Evolutionary conservation across 2,113 vertebrate species (phyloP).

Genomic region (Semnornis frantzii): DNA sequence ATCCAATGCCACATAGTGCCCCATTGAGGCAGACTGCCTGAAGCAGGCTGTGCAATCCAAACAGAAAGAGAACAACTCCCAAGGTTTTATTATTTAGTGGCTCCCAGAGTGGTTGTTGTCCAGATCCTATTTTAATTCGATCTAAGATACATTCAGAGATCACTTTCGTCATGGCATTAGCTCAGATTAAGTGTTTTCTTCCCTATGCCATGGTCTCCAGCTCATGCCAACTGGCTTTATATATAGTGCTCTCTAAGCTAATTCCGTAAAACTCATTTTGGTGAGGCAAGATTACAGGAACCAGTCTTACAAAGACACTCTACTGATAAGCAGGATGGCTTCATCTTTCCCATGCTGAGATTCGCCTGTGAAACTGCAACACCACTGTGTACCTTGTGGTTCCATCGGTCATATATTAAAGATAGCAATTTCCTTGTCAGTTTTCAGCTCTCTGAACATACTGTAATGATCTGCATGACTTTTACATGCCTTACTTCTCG

Average conservation of each 20-base stretch:
- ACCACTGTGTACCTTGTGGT: not conserved
- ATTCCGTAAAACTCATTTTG: not conserved
- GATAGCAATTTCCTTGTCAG: not conserved
- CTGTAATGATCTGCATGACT: not conserved
- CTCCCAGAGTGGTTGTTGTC: not conserved
- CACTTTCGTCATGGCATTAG: not conserved
- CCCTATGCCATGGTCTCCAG: not conserved
- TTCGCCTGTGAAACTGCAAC: not conserved
- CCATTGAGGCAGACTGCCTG: not conserved
- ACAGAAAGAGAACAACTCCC: not conserved
- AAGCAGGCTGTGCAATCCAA: not conserved
- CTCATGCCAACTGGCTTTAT: not conserved
- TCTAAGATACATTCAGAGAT: not conserved
- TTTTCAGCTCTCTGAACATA: not conserved
- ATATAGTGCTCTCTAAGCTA: not conserved
- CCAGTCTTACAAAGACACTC: not conserved
- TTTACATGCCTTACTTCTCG: not conserved
- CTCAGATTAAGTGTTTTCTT: not conserved
- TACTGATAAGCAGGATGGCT: not conserved
- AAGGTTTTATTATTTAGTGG: not conserved
- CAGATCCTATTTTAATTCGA: not conserved
- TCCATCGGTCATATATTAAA: not conserved
- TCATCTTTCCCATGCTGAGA: not conserved
- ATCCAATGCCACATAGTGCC: rapidly evolving
- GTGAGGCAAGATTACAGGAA: not conserved